Base-by-base conservation (phyloP, 2,797 vertebrate species). In the Iguana delicatissima region DNA sequence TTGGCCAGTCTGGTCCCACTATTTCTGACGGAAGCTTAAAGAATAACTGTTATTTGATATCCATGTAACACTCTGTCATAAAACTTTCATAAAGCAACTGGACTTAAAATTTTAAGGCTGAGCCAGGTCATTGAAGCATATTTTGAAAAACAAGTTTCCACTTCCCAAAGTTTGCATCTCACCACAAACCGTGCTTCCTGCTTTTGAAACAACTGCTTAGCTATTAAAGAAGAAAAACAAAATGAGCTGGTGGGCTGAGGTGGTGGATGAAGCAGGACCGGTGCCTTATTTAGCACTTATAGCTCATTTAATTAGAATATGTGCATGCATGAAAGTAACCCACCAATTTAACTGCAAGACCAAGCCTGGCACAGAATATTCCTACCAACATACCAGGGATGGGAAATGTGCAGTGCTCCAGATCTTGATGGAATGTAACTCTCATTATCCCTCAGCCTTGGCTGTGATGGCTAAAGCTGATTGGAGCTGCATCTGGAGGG, bases 301-400 rank as follows among this genome's bases (percentile, higher is more conserved):
- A 59, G 93, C 92, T 0, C 0, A 92, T 73, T 86, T 91, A 85
- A 88, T 57, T 35, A 42, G n/a, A 57, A 35, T n/a, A 90, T 84
- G 93, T 0, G 4, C 92, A 95, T 94, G 93, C 94, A 94, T 94
- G 94, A 95, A 92, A 29, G 94, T 94, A 93, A 94, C 93, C 92
- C 89, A 95, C 95, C 13, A 84, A 29, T 2, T 83, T 64, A 64
- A 84, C 24, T 42, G 57, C 57, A 84, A 42, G 59, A 38, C 57
- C 26, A 12, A 62, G 22, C 20, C 35, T 59, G 32, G 24, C 52
- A 57, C 16, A 81, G 52, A 57, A 35, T 35, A 38, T 38, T 8
- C 22, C 35, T 62, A 62, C 3, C 9, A 35, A 24, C 24, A 7
- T 20, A 77, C 24, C n/a, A 77, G 38, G 18, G 76, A 46, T 77